Base-by-base conservation (phyloP, 2,888 invertebrate species). In the Hydrotaea cyrtoneurina region DNA sequence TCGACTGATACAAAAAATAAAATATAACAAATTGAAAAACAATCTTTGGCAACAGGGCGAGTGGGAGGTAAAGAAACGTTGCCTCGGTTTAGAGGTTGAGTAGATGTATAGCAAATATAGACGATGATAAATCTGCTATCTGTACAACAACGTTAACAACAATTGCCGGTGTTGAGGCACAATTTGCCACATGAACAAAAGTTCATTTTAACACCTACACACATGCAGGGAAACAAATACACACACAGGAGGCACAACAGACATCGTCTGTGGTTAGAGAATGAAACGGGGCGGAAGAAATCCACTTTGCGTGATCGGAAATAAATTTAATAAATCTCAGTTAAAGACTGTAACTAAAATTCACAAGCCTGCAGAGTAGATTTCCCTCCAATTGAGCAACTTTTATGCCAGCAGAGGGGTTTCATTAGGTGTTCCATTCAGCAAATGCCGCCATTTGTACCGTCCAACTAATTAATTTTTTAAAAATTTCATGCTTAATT, bases 271-370 rank as follows among this genome's bases (percentile, higher is more conserved):
- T 31, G 31, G 2, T 5, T 50, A n/a, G 21, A 4, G 3, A 31
- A 31, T 31, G 31, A 31, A 2, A 31, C 31, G 0, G 0, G 62
- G 10, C n/a, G 31, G 26, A 31, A 8, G 23, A 69, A 72, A 31
- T 72, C 17, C 50, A 17, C 26, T 72, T 53, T 3, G 72, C 55
- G 26, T 72, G 72, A 53, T 55, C 23, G 0, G 31, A 72, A 55
- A 17, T n/a, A 72, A 72, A 72, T 72, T 72, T 55, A 72, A 55
- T 72, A 55, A 72, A 72, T 55, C 11, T 36, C 50, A 72, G 53
- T 53, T 72, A 55, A 72, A 53, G 26, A 17, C 10, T 53, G 3
- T n/a, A n/a, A n/a, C n/a, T n/a, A n/a, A n/a, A n/a, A n/a, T n/a
- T n/a, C n/a, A n/a, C n/a, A n/a, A n/a, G n/a, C n/a, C n/a, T n/a